Base-by-base conservation (phyloP, 2,797 vertebrate species). In the Acipenser transmontanus region DNA sequence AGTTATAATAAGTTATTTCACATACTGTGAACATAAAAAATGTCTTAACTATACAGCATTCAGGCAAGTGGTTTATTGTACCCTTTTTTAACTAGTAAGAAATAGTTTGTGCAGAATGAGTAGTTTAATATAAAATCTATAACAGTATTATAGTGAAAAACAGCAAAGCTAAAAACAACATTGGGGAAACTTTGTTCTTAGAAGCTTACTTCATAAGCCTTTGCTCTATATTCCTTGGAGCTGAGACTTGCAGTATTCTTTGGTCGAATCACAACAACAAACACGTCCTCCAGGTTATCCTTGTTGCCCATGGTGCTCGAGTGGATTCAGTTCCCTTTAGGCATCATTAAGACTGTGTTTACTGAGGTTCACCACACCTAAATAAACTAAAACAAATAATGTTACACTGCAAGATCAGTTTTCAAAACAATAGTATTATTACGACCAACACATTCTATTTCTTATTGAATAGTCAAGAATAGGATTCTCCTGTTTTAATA, bases 171-270 rank as follows among this genome's bases (percentile, higher is more conserved):
- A 11, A 51, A 11, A 5, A 63, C 7, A 13, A 7, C 17, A 50
- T 59, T 59, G 20, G 8, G 61, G 14, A 13, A 68, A 34, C 4
- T 2, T 8, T 47, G 6, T 11, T 11, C 8, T 59, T 8, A 4
- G 34, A 34, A 4, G 34, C 78, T 91, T 84, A 99, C 97, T 91
- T 99, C 97, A 50, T 94, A 99, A 20, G 94, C 91, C 84, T 99
- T 99, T 70, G 97, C 93, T 81, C 93, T 89, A 84, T 99, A 99
- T 76, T 99, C 97, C 81, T 96, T 95, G 10, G 94, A 97, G 84
- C 92, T 98, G 70, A 98, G 88, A 80, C 97, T 99, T 80, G 95
- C 92, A 68, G 91, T 85, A 80, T 89, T 98, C 87, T 99, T 99
- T 62, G 95, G 97, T 76, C 97, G 95, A 78, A 99, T 94, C 73